These are phyloP conservation scores for Rhabdomys pumilio DNA, from an alignment of 2,797 vertebrate species.

Conservation along the genomic window DNA sequence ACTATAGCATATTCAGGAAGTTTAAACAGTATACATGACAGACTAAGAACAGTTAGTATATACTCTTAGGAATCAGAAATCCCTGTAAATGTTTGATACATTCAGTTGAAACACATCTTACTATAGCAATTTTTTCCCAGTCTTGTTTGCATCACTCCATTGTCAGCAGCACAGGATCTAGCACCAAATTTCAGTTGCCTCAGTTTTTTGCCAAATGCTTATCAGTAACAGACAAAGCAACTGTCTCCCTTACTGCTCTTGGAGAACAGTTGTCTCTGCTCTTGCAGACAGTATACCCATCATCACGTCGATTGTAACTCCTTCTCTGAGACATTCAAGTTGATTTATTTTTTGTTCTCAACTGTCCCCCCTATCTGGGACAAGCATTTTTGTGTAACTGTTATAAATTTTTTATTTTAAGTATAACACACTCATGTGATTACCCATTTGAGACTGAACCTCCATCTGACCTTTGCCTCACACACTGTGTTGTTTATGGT, in stretches of 20 bases:
- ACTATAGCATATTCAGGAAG: not conserved
- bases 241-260: not conserved
- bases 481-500: not conserved
- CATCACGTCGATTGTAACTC: not conserved
- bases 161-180: not conserved
- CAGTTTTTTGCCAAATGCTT: not conserved
- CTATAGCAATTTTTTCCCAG: fast-evolving
- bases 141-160: not conserved
- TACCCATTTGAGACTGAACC: not conserved
- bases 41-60: not conserved
- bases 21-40: not conserved
- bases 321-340: not conserved
- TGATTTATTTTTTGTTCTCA: not conserved
- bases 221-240: not conserved
- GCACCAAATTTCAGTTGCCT: not conserved
- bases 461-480: not conserved
- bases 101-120: not conserved
- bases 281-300: not conserved
- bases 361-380: not conserved
- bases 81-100: not conserved
- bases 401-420: not conserved
- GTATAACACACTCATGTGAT: not conserved
- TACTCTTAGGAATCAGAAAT: not conserved
- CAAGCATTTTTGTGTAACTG: not conserved
- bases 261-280: not conserved